A percentile compares a stretch with the other conserved stretches of the same genome.
These are phyloP conservation scores for Caretta caretta DNA, from an alignment of 2,113 vertebrate genomes.

Conservation along the genomic window DNA sequence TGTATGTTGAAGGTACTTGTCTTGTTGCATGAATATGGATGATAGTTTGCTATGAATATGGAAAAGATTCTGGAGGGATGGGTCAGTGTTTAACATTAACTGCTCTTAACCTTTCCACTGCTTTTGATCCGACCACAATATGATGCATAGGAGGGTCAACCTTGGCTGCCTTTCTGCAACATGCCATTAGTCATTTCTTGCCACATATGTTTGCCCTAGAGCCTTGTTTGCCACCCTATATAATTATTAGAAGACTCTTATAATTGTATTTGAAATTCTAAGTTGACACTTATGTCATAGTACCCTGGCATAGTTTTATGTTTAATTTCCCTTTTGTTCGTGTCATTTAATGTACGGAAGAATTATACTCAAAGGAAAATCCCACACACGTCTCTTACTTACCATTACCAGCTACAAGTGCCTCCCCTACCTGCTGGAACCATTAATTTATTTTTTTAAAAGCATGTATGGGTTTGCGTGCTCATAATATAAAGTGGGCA, in stretches of 20 bases:
- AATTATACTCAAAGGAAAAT: conserved; percentile 59
- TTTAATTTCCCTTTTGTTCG: conserved; percentile 80
- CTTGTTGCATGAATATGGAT: conserved; percentile 79
- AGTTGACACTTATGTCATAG: conserved; percentile 75
- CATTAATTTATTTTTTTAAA: conserved; percentile 23
- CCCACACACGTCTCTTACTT: conserved; percentile 26
- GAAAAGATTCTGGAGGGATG: conserved; percentile 71
- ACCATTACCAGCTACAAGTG: background rate
- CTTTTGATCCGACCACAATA: conserved; percentile 39
- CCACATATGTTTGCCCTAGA: conserved; percentile 70
- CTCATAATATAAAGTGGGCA: background rate
- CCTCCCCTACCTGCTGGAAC: background rate
- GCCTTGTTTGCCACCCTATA: conserved; percentile 79
- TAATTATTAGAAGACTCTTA: conserved; percentile 83
- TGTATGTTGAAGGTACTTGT: conserved; percentile 72
- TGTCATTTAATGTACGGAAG: conserved; percentile 65
- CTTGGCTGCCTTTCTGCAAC: conserved; percentile 65
- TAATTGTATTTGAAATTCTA: conserved; percentile 84
- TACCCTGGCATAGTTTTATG: conserved; percentile 59
- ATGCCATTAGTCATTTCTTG: conserved; percentile 79
- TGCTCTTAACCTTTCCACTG: conserved; percentile 72
- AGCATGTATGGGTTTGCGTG: background rate
- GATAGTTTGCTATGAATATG: conserved; percentile 78
- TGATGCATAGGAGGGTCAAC: conserved; percentile 65
- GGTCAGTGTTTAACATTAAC: conserved; percentile 77